Evolutionary conservation across 2,888 invertebrate genomes (phyloP), one percentile per base, ranked within the genome.

Genomic region (Siphonodentalium dalli): DNA sequence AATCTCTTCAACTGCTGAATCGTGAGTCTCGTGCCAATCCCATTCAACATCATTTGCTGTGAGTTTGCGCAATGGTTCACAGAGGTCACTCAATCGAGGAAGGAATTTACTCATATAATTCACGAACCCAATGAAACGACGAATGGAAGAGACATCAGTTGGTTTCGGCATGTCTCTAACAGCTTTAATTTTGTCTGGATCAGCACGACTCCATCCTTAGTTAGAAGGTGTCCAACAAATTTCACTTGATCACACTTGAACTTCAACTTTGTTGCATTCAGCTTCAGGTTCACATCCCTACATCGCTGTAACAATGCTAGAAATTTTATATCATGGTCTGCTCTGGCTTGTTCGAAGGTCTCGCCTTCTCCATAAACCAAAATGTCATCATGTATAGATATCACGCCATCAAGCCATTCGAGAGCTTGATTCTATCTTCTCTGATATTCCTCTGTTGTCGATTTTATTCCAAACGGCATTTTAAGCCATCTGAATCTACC

Each of bases 311-410:
- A 24, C 13, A 66, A 34, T 20, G 27, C 24, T 13, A 18, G 11
- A 20, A 62, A 37, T 13, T 58, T 58, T 27, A 34, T 29, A 28
- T 62, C 65, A 46, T 63, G 61, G 31, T 58, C 57, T 38, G 31
- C 37, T 3, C 38, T 38, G 1, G 62, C 57, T 23, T 61, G 52
- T 41, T 54, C 52, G 20, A 34, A 33, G 8, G 52, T 58, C 15
- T 47, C 55, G 11, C 58, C 55, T 34, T 43, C 42, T 23, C 59
- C 63, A 37, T 46, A 52, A 8, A 63, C 42, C 11, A 66, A 29
- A 13, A 65, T 54, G 38, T 65, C 68, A 44, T 69, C 65, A 23
- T 61, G 54, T 6, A 69, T 58, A 21, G 45, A 40, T 6, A 48
- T 18, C 3, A 65, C 55, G 18, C 64, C 61, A 35, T 28, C 44